Conservation (phyloP, 1,140 invertebrate species). For the Saccostrea cuccullata region DNA sequence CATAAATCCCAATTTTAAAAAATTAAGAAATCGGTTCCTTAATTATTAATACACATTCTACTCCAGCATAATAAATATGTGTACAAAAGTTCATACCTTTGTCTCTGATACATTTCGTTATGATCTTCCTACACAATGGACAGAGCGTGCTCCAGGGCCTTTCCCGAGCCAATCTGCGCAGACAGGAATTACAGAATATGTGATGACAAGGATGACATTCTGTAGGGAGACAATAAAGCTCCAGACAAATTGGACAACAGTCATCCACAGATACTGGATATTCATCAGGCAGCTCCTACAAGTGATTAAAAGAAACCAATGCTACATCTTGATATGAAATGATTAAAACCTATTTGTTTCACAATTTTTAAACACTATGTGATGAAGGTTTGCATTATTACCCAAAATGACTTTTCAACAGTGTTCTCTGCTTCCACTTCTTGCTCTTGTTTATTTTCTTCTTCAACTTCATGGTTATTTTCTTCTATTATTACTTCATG, state of each 20-base stretch:
- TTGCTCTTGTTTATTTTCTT: not conserved
- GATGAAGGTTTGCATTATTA: not conserved
- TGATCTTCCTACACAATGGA: conserved; percentile 51
- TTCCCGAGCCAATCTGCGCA: conserved; percentile 37
- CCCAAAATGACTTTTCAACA: not conserved
- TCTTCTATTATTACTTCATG: not conserved
- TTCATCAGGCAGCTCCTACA: not conserved
- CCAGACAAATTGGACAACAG: conserved; percentile 50
- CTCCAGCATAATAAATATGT: not conserved
- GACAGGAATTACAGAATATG: conserved; percentile 47
- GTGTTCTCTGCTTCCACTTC: not conserved
- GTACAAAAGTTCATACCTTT: conserved; percentile 13
- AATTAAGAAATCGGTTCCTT: too few species aligned
- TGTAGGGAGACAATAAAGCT: conserved; percentile 45
- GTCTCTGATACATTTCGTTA: conserved; percentile 42
- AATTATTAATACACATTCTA: too few species aligned
- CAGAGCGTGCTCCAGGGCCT: conserved; percentile 37
- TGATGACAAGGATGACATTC: conserved; percentile 42
- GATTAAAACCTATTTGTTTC: too few species aligned
- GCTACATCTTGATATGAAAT: too few species aligned
- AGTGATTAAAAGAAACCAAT: too few species aligned
- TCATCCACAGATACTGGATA: conserved; percentile 43
- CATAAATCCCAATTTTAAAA: too few species aligned
- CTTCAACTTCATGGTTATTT: not conserved
- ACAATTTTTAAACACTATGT: not conserved